Percentiles rank a stretch among this genome's conserved stretches.
Evolutionary conservation across 2,888 invertebrate genomes (phyloP).

Genomic region (Tryphoninae sp.): DNA sequence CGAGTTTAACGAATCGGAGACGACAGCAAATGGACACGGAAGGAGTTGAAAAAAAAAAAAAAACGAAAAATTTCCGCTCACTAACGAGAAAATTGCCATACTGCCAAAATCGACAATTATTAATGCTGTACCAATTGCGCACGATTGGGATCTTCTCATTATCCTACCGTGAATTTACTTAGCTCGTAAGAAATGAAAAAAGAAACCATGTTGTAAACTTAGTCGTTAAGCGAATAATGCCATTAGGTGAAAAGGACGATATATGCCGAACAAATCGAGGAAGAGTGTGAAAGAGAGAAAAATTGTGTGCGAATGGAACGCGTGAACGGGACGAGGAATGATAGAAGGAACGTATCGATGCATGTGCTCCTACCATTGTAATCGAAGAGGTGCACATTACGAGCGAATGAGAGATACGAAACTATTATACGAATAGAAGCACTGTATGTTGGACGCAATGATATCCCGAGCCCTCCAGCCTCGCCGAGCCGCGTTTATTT

Average conservation of each 20-base stretch:
- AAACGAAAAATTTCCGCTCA: constrained; percentile 73
- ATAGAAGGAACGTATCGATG: constrained; percentile 57
- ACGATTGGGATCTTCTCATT: constrained; percentile 79
- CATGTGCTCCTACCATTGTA: constrained; percentile 71
- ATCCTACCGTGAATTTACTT: constrained; percentile 77
- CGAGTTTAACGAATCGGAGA: constrained; percentile 15
- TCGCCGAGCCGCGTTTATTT: constrained; percentile 12
- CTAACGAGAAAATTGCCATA: constrained; percentile 78
- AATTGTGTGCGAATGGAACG: constrained; percentile 62
- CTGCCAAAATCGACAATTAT: constrained; percentile 81
- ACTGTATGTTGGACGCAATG: constrained; percentile 77
- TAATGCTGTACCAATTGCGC: constrained; percentile 77
- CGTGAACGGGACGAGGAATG: constrained; percentile 65
- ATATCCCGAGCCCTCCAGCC: constrained; percentile 75
- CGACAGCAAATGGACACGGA: constrained; percentile 30
- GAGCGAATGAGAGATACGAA: constrained; percentile 58
- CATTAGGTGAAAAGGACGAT: constrained; percentile 66
- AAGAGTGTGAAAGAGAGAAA: constrained; percentile 45
- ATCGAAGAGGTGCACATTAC: constrained; percentile 70
- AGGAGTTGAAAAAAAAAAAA: constrained; percentile 18
- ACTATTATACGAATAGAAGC: constrained; percentile 72
- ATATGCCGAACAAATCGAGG: constrained; percentile 27
- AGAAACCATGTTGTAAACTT: constrained; percentile 73
- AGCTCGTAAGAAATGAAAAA: constrained; percentile 73
- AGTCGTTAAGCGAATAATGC: constrained; percentile 71